Percentiles rank a stretch among this genome's conserved stretches.
These are phyloP conservation scores for Leptobrachium leishanense DNA, from an alignment of 2,113 vertebrate genomes.

Conservation along the genomic window DNA sequence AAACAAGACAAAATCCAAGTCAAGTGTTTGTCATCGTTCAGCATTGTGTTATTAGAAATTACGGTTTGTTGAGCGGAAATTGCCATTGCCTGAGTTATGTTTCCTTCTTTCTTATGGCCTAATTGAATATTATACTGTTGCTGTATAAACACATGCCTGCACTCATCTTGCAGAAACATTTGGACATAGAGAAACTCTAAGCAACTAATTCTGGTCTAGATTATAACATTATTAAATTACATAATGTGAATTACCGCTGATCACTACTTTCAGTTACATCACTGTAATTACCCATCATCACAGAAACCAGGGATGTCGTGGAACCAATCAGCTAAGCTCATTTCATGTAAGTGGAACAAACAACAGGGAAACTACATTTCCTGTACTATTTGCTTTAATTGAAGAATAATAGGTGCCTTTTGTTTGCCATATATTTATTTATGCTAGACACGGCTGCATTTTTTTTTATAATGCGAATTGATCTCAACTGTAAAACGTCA, in stretches of 20 bases:
- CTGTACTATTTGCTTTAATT: slow-evolving; percentile 3
- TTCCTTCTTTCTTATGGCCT: too few relatives aligned
- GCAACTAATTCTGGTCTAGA: neutral
- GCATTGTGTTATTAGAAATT: too few relatives aligned
- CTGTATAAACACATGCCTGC: neutral
- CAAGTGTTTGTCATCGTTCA: too few relatives aligned
- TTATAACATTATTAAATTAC: neutral
- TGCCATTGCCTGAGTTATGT: too few relatives aligned
- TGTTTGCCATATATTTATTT: neutral
- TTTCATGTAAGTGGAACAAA: neutral
- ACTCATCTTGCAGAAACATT: neutral
- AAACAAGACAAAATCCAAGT: too few relatives aligned
- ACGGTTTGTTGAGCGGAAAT: too few relatives aligned
- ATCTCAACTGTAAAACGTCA: neutral
- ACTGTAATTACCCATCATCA: neutral
- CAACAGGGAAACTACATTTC: neutral
- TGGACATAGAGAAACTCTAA: neutral
- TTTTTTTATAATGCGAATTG: neutral
- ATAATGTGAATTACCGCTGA: neutral
- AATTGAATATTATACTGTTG: neutral
- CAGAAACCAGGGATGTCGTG: neutral
- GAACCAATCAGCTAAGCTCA: slow-evolving; percentile 4
- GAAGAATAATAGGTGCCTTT: neutral
- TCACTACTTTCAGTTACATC: neutral
- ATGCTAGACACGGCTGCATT: neutral